phyloP scores from a whole-genome alignment of 2,113 vertebrate species.

The Grammatotria lemairii region DNA sequence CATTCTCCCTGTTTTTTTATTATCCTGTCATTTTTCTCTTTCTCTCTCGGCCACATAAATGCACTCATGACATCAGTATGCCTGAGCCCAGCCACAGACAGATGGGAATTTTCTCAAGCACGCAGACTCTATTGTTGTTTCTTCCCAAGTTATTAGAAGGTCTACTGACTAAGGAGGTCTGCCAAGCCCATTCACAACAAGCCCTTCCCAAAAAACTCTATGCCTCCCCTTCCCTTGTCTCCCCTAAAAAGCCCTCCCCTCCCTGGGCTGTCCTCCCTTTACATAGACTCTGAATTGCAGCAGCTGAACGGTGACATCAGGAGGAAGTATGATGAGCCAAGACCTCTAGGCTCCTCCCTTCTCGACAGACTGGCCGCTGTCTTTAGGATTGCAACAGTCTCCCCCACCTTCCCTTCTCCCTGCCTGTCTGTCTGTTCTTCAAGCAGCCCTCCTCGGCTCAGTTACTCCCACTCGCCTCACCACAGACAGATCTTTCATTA shows the following conservation, averaged over 20 bases:
- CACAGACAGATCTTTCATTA: constrained; percentile 25
- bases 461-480: constrained; percentile 43
- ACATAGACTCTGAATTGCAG: constrained; percentile 42
- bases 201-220: not conserved
- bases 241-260: not conserved
- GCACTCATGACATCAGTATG: not conserved
- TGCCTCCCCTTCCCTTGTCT: not conserved
- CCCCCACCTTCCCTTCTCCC: not conserved
- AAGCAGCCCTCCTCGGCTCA: not conserved
- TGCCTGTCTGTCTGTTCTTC: not conserved
- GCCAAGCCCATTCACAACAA: constrained; percentile 21
- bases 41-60: not conserved
- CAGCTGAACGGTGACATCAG: constrained; percentile 65
- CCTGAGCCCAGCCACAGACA: not conserved
- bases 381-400: constrained; percentile 1
- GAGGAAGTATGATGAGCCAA: constrained; percentile 35
- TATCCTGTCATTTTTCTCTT: not conserved
- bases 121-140: constrained; percentile 32
- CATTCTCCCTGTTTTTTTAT: not conserved
- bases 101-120: constrained; percentile 25
- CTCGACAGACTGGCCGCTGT: not conserved
- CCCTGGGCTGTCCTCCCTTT: not conserved
- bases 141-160: constrained; percentile 31
- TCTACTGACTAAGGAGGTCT: constrained; percentile 3
- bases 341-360: constrained; percentile 31